A percentile compares a stretch with the other conserved stretches of the same genome.
phyloP scores from a whole-genome alignment of 2,797 vertebrate genomes.

The Vireo griseus region DNA sequence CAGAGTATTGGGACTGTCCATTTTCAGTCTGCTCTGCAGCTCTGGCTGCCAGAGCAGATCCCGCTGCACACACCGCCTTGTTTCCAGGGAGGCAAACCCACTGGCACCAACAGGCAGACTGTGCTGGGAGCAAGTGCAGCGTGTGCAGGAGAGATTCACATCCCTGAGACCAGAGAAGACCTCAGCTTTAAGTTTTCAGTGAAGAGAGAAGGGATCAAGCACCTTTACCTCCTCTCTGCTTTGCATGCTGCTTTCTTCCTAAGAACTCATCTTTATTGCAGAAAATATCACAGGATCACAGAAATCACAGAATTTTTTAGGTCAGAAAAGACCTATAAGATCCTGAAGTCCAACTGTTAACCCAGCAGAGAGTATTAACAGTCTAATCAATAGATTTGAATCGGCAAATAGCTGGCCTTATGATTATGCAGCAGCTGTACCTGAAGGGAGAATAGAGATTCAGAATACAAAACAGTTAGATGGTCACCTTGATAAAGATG shows the following conservation, averaged over 20 bases:
- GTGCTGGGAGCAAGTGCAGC: not conserved
- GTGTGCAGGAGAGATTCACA: not conserved
- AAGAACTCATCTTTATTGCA: not conserved
- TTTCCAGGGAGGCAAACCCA: not conserved
- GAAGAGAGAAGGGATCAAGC: not conserved
- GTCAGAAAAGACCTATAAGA: not conserved
- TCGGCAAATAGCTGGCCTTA: not conserved
- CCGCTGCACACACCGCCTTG: fast-evolving
- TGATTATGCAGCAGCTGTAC: not conserved
- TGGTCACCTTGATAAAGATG: not conserved
- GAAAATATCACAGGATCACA: not conserved
- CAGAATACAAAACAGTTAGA: not conserved
- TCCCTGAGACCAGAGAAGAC: not conserved
- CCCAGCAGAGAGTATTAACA: not conserved
- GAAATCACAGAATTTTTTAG: not conserved
- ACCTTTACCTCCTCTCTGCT: not conserved
- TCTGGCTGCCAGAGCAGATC: not conserved
- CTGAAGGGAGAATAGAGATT: not conserved
- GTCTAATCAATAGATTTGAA: not conserved
- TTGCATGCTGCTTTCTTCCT: not conserved
- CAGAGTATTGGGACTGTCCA: not conserved
- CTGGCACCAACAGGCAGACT: not conserved
- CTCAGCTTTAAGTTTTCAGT: not conserved
- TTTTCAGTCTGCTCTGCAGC: not conserved
- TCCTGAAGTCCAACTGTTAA: not conserved